Conservation (phyloP, 1,140 invertebrate genomes). For the Lithobius niger region DNA sequence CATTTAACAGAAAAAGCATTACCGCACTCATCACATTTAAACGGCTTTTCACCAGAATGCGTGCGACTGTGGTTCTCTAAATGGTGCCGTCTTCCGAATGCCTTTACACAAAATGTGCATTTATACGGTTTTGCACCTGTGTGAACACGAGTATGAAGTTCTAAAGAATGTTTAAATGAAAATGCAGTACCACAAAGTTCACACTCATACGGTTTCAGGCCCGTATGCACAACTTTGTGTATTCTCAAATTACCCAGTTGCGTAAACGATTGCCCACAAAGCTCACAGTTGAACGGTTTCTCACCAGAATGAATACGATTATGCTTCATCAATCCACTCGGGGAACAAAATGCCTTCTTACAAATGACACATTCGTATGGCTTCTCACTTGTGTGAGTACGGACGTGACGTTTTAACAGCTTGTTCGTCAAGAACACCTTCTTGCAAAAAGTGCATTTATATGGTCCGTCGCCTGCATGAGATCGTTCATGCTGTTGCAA, state of each 20-base stretch:
- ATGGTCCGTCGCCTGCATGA: too few species aligned
- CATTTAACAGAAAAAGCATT: not conserved
- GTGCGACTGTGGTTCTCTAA: not conserved
- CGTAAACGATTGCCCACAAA: not conserved
- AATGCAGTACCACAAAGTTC: not conserved
- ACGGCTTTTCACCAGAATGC: not conserved
- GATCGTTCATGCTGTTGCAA: too few species aligned
- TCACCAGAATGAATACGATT: not conserved
- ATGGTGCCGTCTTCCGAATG: not conserved
- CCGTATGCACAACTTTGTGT: not conserved
- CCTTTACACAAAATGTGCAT: not conserved
- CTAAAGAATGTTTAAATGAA: not conserved
- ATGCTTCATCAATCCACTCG: not conserved
- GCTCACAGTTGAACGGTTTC: not conserved
- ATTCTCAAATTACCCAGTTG: not conserved
- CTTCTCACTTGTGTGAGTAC: constrained; percentile 17
- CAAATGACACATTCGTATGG: not conserved
- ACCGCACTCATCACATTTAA: not conserved
- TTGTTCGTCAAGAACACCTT: too few species aligned
- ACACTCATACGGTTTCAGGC: not conserved
- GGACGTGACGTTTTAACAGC: constrained; percentile 14
- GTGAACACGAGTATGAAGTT: not conserved
- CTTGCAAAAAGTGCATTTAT: too few species aligned
- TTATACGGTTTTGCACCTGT: not conserved
- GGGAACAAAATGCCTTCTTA: not conserved